phyloP scores from a whole-genome alignment of 2,797 vertebrate genomes.

The Typhlichthys subterraneus region DNA sequence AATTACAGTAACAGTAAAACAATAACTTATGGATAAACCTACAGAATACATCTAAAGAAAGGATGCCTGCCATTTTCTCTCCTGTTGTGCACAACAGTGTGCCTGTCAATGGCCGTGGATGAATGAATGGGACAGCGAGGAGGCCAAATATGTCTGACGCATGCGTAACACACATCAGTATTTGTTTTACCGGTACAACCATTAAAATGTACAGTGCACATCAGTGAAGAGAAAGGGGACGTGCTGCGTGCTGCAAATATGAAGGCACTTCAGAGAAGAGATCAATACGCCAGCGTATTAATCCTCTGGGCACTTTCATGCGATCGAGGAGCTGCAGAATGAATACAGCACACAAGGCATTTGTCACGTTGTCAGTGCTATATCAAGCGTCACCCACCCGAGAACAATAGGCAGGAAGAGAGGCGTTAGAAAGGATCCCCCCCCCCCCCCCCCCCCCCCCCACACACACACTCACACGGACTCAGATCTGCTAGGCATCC shows the following conservation, averaged over 20 bases:
- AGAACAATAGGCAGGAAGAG: conserved; percentile 31
- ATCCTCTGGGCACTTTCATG: conserved; percentile 35
- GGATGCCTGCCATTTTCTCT: conserved; percentile 42
- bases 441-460: not conserved
- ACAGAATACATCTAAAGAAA: conserved; percentile 24
- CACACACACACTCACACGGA: not conserved
- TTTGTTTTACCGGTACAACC: conserved; percentile 53
- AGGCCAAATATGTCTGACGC: conserved; percentile 46
- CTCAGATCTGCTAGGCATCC: not conserved
- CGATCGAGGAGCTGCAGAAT: conserved; percentile 30
- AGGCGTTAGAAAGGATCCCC: conserved; percentile 3
- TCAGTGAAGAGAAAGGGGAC: conserved; percentile 25
- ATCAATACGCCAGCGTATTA: conserved; percentile 49
- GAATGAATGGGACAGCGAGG: conserved; percentile 53
- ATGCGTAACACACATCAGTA: conserved; percentile 47
- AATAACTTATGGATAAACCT: conserved; percentile 15
- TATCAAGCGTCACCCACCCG: conserved; percentile 28
- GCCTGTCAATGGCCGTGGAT: conserved; percentile 54
- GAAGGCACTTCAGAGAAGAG: conserved; percentile 32
- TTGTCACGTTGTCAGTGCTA: conserved; percentile 26
- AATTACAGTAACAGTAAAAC: not conserved
- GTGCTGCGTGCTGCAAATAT: conserved; percentile 51
- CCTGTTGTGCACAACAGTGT: conserved; percentile 30
- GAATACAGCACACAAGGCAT: conserved; percentile 27
- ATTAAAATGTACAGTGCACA: too few relatives aligned